Percentiles rank a stretch among this genome's conserved stretches.
Conservation (phyloP, 2,797 vertebrate genomes). For the Thaleichthys pacificus region DNA sequence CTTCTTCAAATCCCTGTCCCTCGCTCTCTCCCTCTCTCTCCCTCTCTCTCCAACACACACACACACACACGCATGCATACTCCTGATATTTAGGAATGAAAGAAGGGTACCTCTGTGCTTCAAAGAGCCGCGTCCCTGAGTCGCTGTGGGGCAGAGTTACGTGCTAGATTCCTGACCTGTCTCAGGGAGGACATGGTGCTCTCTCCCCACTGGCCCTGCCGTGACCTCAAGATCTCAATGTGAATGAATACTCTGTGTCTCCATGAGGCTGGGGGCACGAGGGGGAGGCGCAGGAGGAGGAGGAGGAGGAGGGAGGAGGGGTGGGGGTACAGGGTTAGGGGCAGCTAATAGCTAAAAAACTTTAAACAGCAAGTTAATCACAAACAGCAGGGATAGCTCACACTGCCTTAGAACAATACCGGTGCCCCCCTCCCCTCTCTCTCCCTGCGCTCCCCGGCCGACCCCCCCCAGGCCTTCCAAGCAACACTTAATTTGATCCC, state of each 20-base stretch:
- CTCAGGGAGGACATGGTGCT: constrained; percentile 63
- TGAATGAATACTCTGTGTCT: constrained; percentile 86
- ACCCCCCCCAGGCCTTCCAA: constrained; percentile 42
- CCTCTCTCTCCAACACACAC: constrained; percentile 29
- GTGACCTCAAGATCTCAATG: constrained; percentile 83
- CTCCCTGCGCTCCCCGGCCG: constrained; percentile 15
- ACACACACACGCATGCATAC: constrained; percentile 30
- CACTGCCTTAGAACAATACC: constrained; percentile 69
- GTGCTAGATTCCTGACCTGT: constrained; percentile 80
- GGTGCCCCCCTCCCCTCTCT: constrained; percentile 33
- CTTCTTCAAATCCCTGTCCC: neutral
- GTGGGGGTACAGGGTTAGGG: constrained; percentile 53
- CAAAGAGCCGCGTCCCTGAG: constrained; percentile 41
- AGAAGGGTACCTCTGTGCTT: constrained; percentile 64
- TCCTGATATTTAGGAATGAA: constrained; percentile 47
- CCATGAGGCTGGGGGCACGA: constrained; percentile 69
- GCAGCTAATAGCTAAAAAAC: constrained; percentile 75
- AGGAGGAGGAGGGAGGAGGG: constrained; percentile 53
- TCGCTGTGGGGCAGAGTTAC: constrained; percentile 62
- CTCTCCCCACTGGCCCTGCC: constrained; percentile 78
- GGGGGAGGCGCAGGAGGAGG: constrained; percentile 30
- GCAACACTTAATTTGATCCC: constrained; percentile 69
- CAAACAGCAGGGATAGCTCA: constrained; percentile 78
- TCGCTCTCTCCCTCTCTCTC: constrained; percentile 6
- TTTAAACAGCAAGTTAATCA: constrained; percentile 81